A percentile compares a stretch with the other conserved stretches of the same genome.
These are phyloP conservation scores for Latrodectus elegans DNA, from an alignment of 2,888 invertebrate species.

Conservation along the genomic window DNA sequence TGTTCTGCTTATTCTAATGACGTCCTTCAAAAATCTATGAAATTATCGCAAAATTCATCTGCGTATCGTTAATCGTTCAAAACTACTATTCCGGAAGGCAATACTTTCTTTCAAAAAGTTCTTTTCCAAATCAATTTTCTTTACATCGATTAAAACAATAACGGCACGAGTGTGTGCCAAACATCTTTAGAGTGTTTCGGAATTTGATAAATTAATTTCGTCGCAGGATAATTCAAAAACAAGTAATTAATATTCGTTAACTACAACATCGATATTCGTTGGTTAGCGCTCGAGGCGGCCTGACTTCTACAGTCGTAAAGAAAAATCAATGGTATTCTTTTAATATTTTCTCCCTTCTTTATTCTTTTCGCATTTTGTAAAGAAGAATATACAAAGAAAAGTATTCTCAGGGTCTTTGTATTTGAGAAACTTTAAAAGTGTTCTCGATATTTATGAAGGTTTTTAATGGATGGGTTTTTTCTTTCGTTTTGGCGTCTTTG, in stretches of 20 bases:
- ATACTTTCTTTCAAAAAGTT: slow-evolving; percentile 11
- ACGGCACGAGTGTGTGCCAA: neutral
- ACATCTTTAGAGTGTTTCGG: neutral
- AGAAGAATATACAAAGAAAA: too few relatives aligned
- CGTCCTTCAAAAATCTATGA: neutral
- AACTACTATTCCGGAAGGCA: neutral
- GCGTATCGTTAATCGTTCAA: slow-evolving; percentile 21
- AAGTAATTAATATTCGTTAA: slow-evolving; percentile 57
- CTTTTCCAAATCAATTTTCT: neutral
- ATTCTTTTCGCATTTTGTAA: too few relatives aligned
- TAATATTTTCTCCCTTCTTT: too few relatives aligned
- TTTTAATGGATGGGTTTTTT: too few relatives aligned
- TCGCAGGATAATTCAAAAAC: slow-evolving; percentile 41
- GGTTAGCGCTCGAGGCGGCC: neutral
- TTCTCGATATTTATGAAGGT: too few relatives aligned
- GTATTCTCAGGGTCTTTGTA: too few relatives aligned
- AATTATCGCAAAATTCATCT: neutral
- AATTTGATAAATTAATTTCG: slow-evolving; percentile 57
- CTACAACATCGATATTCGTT: slow-evolving; percentile 47
- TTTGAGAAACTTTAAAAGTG: too few relatives aligned
- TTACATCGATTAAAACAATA: neutral
- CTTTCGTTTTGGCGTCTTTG: too few relatives aligned
- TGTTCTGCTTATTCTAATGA: too few relatives aligned
- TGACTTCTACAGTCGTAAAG: neutral
- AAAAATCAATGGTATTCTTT: too few relatives aligned